Percentiles rank a stretch among this genome's conserved stretches.
These are phyloP conservation scores for Siniperca knerii DNA, from an alignment of 2,113 vertebrate species.

Conservation along the genomic window DNA sequence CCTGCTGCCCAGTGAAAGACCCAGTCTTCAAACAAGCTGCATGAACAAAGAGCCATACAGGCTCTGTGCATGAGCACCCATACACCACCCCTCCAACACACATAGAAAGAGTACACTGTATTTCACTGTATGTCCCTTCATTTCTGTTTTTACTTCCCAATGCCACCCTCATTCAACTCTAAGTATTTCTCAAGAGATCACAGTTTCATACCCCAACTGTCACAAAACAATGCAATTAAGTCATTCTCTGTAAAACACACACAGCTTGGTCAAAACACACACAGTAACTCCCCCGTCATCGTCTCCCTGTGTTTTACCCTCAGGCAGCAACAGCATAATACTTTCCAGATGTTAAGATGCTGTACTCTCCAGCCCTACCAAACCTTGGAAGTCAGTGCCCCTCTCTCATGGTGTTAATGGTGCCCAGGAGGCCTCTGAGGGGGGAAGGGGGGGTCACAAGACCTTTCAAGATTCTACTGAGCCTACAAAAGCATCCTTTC, in stretches of 20 bases:
- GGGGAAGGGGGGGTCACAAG: slow-evolving; percentile 34
- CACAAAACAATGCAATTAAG: slow-evolving; percentile 66
- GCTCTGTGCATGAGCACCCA: slow-evolving; percentile 30
- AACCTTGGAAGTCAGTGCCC: slow-evolving; percentile 75
- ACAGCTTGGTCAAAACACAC: slow-evolving; percentile 55
- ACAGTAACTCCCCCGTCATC: slow-evolving; percentile 52
- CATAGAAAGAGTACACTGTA: slow-evolving; percentile 38
- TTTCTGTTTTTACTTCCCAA: slow-evolving; percentile 34
- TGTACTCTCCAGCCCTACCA: slow-evolving; percentile 67
- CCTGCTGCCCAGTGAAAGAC: slow-evolving; percentile 75
- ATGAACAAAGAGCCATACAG: slow-evolving; percentile 82
- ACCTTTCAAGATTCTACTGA: slow-evolving; percentile 66
- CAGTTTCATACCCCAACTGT: slow-evolving; percentile 35
- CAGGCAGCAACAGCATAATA: slow-evolving; percentile 79
- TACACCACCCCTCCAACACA: slow-evolving; percentile 16
- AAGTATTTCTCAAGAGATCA: slow-evolving; percentile 54
- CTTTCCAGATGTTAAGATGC: slow-evolving; percentile 84
- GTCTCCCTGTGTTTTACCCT: slow-evolving; percentile 69
- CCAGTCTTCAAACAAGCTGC: slow-evolving; percentile 72
- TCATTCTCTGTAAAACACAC: slow-evolving; percentile 48
- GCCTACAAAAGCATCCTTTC: slow-evolving; percentile 73
- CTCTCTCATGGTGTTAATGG: slow-evolving; percentile 78
- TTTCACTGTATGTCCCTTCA: slow-evolving; percentile 40
- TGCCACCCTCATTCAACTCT: slow-evolving; percentile 36
- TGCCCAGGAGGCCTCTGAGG: slow-evolving; percentile 74